A percentile compares a stretch with the other conserved stretches of the same genome.
phyloP scores from a whole-genome alignment of 2,888 invertebrate genomes.

The Diaperis boleti region DNA sequence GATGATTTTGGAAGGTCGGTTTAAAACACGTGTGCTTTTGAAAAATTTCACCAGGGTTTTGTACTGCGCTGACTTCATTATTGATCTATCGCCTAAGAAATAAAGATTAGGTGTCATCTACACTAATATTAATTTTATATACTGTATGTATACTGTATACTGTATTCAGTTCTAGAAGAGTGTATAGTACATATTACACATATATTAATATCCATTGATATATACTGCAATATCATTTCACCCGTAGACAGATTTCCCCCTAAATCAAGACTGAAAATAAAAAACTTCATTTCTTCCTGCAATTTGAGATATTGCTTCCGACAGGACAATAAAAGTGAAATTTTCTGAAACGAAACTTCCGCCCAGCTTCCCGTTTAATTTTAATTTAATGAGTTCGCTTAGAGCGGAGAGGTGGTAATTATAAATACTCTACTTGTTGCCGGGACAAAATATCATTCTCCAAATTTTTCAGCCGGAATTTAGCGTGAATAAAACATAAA shows the following conservation, averaged over 20 bases:
- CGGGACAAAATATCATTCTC: background rate
- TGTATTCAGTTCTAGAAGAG: too few relatives aligned
- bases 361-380: constrained; percentile 19
- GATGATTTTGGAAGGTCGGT: constrained; percentile 31
- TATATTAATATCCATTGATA: too few relatives aligned
- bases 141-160: too few relatives aligned
- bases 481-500: constrained; percentile 5
- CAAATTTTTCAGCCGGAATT: background rate
- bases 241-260: too few relatives aligned
- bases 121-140: too few relatives aligned
- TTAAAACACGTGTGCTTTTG: constrained; percentile 12
- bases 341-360: constrained; percentile 17
- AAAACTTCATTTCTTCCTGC: background rate
- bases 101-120: background rate
- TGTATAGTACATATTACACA: too few relatives aligned
- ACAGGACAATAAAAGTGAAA: constrained; percentile 5
- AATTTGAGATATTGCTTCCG: background rate
- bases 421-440: constrained; percentile 32
- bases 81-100: constrained; percentile 17
- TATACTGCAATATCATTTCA: too few relatives aligned
- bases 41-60: constrained; percentile 8
- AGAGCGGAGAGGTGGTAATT: constrained; percentile 15
- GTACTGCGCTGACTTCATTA: constrained; percentile 15
- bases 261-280: too few relatives aligned
- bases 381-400: constrained; percentile 16